Conservation (phyloP, 2,888 invertebrate genomes). For the Campopleginae sp. region DNA sequence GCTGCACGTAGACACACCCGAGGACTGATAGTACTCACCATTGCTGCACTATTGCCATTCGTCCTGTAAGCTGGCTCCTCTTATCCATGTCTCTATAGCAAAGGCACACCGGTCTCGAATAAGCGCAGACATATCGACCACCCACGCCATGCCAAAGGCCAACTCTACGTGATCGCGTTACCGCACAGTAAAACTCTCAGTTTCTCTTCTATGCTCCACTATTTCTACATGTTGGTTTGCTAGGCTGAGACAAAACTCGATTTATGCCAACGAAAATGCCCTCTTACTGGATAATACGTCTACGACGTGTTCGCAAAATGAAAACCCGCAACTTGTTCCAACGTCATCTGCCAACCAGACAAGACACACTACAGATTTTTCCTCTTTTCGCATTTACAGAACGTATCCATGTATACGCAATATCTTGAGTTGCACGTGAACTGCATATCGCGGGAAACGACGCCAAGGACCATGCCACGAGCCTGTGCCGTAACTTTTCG, state of each 20-base stretch:
- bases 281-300: conserved; percentile 31
- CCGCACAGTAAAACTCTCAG: conserved; percentile 47
- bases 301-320: conserved; percentile 30
- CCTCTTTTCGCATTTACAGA: neutral
- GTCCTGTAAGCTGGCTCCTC: conserved; percentile 16
- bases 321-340: conserved; percentile 44
- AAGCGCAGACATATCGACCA: conserved; percentile 55
- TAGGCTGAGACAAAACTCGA: neutral
- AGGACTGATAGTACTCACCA: conserved; percentile 46
- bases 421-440: conserved; percentile 50
- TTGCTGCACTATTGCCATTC: conserved; percentile 40
- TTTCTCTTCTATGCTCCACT: neutral
- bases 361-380: conserved; percentile 31
- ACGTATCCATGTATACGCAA: neutral
- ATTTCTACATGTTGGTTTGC: conserved; percentile 9
- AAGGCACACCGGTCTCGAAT: conserved; percentile 30
- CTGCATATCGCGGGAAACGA: conserved; percentile 42
- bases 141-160: conserved; percentile 24
- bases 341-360: conserved; percentile 8
- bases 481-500: conserved; percentile 34
- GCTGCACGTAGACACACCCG: conserved; percentile 53
- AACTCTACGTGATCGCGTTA: conserved; percentile 57
- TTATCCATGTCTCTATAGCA: neutral
- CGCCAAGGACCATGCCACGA: conserved; percentile 10
- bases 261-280: conserved; percentile 15